Evolutionary conservation across 2,113 vertebrate species (phyloP).

Genomic region (Nothocercus nigrocapillus): DNA sequence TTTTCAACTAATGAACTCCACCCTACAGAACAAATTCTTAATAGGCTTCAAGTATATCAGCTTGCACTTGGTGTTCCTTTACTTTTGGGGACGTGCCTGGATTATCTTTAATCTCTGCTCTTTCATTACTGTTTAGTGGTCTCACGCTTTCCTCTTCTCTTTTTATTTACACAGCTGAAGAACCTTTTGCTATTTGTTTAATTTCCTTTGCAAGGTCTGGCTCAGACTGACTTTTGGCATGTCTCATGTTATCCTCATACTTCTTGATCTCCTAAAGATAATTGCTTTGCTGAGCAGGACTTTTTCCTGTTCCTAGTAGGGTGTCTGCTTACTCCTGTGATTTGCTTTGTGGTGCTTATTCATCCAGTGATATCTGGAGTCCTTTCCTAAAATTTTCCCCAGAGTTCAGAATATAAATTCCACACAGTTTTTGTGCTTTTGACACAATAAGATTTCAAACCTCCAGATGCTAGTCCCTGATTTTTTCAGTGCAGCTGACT

Average conservation of each 20-base stretch:
- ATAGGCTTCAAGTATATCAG: background rate
- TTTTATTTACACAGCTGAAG: conserved; percentile 50
- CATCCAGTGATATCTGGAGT: background rate
- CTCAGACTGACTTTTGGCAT: background rate
- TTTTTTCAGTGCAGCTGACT: background rate
- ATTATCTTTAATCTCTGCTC: conserved; percentile 13
- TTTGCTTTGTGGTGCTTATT: background rate
- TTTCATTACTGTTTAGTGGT: background rate
- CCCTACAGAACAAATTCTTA: background rate
- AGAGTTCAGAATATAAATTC: background rate
- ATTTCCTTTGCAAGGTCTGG: conserved; percentile 32
- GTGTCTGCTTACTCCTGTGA: background rate
- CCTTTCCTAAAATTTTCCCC: background rate
- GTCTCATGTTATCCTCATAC: background rate
- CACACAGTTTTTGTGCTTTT: background rate
- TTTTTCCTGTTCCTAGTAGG: conserved; percentile 1
- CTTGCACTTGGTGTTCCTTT: background rate
- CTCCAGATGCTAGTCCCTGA: background rate
- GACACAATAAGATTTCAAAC: background rate
- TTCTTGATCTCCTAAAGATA: conserved; percentile 30
- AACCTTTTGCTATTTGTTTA: conserved; percentile 31
- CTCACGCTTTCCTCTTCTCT: background rate
- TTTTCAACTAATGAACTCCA: background rate
- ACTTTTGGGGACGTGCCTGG: background rate
- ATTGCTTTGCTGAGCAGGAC: background rate